Evolutionary conservation across 2,888 invertebrate species (phyloP).

Genomic region (Autographa pulchrina): DNA sequence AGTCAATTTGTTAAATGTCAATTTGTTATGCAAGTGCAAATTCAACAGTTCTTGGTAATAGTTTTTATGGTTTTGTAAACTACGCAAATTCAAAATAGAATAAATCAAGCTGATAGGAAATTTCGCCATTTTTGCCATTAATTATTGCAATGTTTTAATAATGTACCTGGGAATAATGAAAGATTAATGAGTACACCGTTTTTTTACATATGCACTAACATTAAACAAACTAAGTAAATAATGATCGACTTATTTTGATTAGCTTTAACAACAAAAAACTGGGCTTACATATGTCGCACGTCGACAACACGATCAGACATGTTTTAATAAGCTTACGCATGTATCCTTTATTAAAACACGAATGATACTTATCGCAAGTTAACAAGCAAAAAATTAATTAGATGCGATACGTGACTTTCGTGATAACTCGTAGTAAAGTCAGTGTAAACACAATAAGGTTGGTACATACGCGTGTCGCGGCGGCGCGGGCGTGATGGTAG

Average conservation of each 20-base stretch:
- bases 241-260: background rate
- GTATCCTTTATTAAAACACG: conserved; percentile 69
- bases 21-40: background rate
- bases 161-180: background rate
- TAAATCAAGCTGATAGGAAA: background rate
- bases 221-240: background rate
- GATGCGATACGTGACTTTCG: conserved; percentile 70
- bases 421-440: conserved; percentile 73
- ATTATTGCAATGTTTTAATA: background rate
- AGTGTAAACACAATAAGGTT: conserved; percentile 70
- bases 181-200: background rate
- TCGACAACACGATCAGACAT: conserved; percentile 27
- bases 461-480: conserved; percentile 43
- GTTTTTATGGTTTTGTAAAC: background rate
- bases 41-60: background rate
- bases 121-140: conserved; percentile 1
- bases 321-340: conserved; percentile 41
- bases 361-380: conserved; percentile 67
- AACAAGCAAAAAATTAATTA: conserved; percentile 77
- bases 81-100: background rate
- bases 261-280: conserved; percentile 3
- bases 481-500: background rate
- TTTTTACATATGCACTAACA: background rate
- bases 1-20: background rate
- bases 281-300: conserved; percentile 8